Conservation (phyloP, 1,140 invertebrate species). For the Trichonephila clavipes region DNA sequence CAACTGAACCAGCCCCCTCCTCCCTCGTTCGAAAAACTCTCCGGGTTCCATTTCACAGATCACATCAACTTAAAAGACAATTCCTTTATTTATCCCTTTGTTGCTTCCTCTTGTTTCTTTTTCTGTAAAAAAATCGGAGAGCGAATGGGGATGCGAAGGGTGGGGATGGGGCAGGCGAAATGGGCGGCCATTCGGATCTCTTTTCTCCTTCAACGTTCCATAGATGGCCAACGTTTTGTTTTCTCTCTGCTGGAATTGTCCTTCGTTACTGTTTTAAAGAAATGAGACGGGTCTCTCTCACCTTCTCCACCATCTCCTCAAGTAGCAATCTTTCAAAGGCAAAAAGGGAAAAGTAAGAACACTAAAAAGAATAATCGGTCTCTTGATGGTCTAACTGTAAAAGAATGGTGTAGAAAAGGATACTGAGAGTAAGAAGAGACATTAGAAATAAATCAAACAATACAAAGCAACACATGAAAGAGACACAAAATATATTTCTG, state of each 20-base stretch:
- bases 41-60: constrained; percentile 39
- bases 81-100: constrained; percentile 25
- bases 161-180: neutral
- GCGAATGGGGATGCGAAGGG: neutral
- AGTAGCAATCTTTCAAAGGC: neutral
- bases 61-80: constrained; percentile 49
- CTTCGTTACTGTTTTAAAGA: constrained; percentile 3
- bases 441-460: neutral
- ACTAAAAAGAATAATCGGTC: neutral
- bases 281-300: neutral
- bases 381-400: neutral
- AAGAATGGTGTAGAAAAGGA: neutral
- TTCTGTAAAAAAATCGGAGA: neutral
- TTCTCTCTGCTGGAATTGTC: neutral
- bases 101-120: constrained; percentile 6
- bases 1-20: neutral
- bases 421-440: neutral
- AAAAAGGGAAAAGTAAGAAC: neutral
- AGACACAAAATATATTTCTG: neutral
- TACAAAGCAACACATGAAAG: neutral
- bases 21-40: neutral
- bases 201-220: neutral
- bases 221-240: neutral
- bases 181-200: neutral
- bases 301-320: neutral